Evolutionary conservation across 2,113 vertebrate genomes (phyloP).

Genomic region (Psilopogon haemacephalus): DNA sequence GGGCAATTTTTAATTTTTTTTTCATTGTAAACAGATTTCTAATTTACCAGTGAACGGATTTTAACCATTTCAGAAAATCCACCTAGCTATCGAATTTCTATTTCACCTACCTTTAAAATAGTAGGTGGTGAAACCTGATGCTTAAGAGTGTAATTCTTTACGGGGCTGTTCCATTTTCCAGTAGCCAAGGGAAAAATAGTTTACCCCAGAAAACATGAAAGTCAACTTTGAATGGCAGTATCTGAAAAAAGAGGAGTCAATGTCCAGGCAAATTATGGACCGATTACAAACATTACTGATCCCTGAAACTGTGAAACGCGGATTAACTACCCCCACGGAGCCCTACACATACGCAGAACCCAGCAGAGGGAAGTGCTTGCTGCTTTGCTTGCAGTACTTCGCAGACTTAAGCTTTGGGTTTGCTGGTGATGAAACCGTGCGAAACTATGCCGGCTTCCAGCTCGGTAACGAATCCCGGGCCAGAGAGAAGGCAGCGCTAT

Average conservation of each 20-base stretch:
- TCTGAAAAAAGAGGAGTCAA: background rate
- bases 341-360: rapidly evolving
- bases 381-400: background rate
- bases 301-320: background rate
- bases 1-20: background rate
- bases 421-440: background rate
- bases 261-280: background rate
- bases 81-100: background rate
- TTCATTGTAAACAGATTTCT: background rate
- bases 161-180: background rate
- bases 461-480: too few relatives aligned
- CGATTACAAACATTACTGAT: background rate
- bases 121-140: too few relatives aligned
- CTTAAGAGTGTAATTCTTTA: background rate
- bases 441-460: background rate
- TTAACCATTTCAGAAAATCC: background rate
- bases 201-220: background rate
- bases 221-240: background rate
- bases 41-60: background rate
- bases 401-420: background rate
- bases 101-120: background rate
- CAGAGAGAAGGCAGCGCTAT: background rate
- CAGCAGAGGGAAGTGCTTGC: rapidly evolving
- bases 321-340: rapidly evolving
- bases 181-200: background rate